Evolutionary conservation across 1,140 invertebrate genomes (phyloP).

Genomic region (Bombus superbus): DNA sequence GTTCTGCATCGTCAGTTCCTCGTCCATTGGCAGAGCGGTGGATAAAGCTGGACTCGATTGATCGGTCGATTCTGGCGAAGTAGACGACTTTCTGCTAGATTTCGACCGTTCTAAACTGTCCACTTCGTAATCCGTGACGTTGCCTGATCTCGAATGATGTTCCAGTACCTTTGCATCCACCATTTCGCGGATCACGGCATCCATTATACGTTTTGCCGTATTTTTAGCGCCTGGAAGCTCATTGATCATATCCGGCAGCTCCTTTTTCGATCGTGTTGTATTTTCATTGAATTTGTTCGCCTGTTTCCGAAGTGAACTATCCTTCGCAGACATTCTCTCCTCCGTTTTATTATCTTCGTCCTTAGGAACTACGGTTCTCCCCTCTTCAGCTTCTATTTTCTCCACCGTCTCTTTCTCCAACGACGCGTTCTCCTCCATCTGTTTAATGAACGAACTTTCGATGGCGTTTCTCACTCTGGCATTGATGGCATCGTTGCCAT

Average conservation of each 20-base stretch:
- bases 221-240: conserved; percentile 73
- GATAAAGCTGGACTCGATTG: conserved; percentile 88
- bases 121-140: conserved; percentile 86
- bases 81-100: conserved; percentile 81
- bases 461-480: conserved; percentile 77
- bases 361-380: neutral
- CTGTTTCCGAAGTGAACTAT: conserved; percentile 22
- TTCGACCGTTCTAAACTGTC: conserved; percentile 90
- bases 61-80: conserved; percentile 85
- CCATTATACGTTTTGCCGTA: conserved; percentile 80
- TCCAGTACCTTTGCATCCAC: conserved; percentile 80
- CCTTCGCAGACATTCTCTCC: neutral
- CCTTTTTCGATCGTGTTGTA: conserved; percentile 52
- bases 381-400: neutral
- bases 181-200: conserved; percentile 83
- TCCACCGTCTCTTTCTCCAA: conserved; percentile 2
- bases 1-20: conserved; percentile 90
- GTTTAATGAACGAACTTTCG: conserved; percentile 80
- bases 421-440: conserved; percentile 74
- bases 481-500: conserved; percentile 63
- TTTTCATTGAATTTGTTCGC: conserved; percentile 47
- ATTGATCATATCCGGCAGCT: conserved; percentile 77
- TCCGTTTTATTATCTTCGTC: neutral
- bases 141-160: conserved; percentile 50
- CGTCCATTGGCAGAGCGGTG: conserved; percentile 88